phyloP scores from a whole-genome alignment of 1,140 invertebrate genomes.

The Mamestra configurata region DNA sequence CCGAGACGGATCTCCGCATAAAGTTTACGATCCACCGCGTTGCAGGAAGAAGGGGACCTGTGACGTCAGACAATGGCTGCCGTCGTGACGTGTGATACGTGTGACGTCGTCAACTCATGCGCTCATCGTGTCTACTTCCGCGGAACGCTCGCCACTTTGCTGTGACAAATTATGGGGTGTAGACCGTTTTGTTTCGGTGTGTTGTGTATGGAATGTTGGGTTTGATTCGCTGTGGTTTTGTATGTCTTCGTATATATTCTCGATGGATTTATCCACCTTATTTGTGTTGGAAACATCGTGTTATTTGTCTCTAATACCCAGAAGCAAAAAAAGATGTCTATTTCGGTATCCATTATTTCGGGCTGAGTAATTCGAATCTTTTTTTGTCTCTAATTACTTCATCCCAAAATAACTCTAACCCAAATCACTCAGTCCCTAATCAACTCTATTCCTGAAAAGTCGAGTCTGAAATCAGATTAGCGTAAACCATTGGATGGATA shows the following conservation, averaged over 20 bases:
- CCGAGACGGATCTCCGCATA: conserved; percentile 40
- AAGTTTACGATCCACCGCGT: conserved; percentile 52
- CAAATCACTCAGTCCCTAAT: not conserved
- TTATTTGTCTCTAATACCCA: too few species aligned
- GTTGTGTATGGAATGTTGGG: not conserved
- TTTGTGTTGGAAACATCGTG: too few species aligned
- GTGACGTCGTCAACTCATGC: conserved; percentile 11
- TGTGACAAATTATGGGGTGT: conserved; percentile 2
- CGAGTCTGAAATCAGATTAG: not conserved
- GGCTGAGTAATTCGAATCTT: not conserved
- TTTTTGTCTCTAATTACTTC: too few species aligned
- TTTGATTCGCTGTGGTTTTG: not conserved
- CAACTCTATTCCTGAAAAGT: not conserved
- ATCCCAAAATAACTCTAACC: not conserved
- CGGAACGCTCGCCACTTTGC: conserved; percentile 24
- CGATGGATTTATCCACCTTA: too few species aligned
- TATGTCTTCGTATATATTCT: too few species aligned
- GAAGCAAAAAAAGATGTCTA: too few species aligned
- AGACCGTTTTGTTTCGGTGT: conserved; percentile 1
- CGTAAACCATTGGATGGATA: too few species aligned
- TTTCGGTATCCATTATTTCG: not conserved
- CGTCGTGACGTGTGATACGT: not conserved
- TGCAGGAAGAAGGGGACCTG: conserved; percentile 28
- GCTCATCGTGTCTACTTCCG: conserved; percentile 40
- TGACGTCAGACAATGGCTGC: conserved; percentile 48